Percentiles rank a stretch among this genome's conserved stretches.
phyloP scores from a whole-genome alignment of 1,140 invertebrate species.

The Tribolium madens region DNA sequence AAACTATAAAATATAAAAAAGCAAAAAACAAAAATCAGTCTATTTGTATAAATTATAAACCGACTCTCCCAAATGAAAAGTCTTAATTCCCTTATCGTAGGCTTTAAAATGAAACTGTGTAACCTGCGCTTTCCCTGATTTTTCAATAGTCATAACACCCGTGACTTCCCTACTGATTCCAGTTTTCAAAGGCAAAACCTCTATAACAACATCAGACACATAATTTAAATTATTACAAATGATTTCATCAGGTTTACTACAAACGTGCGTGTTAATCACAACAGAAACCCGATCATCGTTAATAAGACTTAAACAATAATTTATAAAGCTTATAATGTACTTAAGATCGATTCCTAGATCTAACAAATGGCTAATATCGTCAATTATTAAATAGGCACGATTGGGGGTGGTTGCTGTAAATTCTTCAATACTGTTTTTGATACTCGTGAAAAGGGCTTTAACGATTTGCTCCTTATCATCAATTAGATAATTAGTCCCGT shows the following conservation, averaged over 20 bases:
- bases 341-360: constrained; percentile 71
- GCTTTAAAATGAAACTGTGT: constrained; percentile 75
- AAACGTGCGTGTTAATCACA: constrained; percentile 67
- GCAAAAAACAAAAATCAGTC: constrained; percentile 44
- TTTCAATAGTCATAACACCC: constrained; percentile 72
- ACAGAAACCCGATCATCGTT: constrained; percentile 64
- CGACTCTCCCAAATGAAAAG: constrained; percentile 73
- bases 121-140: constrained; percentile 66
- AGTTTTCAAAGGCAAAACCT: constrained; percentile 73
- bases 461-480: constrained; percentile 58
- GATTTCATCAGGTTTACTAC: constrained; percentile 68
- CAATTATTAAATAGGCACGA: constrained; percentile 72
- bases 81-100: constrained; percentile 77
- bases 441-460: constrained; percentile 60
- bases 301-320: constrained; percentile 65
- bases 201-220: constrained; percentile 73
- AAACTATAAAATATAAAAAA: constrained; percentile 29
- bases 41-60: constrained; percentile 60
- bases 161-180: constrained; percentile 77
- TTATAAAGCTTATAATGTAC: constrained; percentile 70
- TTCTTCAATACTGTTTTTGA: constrained; percentile 56
- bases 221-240: constrained; percentile 72
- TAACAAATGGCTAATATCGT: constrained; percentile 78
- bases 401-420: constrained; percentile 34
- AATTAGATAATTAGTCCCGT: constrained; percentile 52